Base-by-base conservation (phyloP, 2,888 invertebrate species). In the Xestobium rufovillosum region DNA sequence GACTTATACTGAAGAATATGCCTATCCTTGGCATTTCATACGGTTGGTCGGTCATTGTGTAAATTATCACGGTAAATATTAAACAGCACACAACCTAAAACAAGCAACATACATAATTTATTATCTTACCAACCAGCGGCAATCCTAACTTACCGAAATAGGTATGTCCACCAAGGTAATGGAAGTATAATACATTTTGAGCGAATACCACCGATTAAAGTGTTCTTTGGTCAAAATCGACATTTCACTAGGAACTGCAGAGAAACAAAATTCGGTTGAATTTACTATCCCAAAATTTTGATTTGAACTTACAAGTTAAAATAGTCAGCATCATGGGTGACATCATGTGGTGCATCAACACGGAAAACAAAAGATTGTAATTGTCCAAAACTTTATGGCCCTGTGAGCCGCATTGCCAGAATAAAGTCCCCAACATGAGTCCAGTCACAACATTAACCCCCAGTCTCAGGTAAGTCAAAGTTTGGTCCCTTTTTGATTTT, bases 311-410 rank as follows among this genome's bases (percentile, higher is more conserved):
- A 88, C 88, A 88, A 8, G 87, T 88, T 17, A 89, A 71, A 42
- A 88, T 83, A 1, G 87, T 88, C 12, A 89, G 69, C 88, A 89
- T 88, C 86, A 88, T 88, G 0, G 87, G 83, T 2, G 86, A 82
- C 83, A 88, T 86, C 72, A 87, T 90, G 53, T 91, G 84, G 64
- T 95, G 94, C 72, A 95, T 86, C 40, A 94, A 72, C 51, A 91
- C 86, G 17, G 91, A 85, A 65, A 95, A 95, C 6, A 94, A 68
- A 41, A 91, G 75, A 66, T 88, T 88, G 53, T 87, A 89, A 63
- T 88, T 89, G 54, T 86, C 84, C 32, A 87, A 53, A 1, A 87
- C 84, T 47, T 83, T 69, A 0, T 80, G 78, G 0, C 85, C 88
- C 46, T 87, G 82, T 42, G 73, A 73, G 1, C 88, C 88, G 2